Percentiles rank a stretch among this genome's conserved stretches.
Evolutionary conservation across 2,888 invertebrate species (phyloP).

Genomic region (Saturnia japonica): DNA sequence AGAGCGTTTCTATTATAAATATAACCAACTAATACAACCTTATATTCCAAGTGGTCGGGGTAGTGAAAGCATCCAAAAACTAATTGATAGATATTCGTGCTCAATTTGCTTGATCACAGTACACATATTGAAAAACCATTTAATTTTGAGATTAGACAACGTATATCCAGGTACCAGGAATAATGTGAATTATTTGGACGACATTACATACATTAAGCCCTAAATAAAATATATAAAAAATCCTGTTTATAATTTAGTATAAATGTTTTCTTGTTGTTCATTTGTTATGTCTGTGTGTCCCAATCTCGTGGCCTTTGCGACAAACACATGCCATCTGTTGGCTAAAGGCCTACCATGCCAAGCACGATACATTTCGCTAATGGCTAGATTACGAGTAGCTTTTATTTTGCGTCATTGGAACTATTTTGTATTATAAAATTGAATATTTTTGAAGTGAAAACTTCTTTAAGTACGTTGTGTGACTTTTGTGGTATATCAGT

Average conservation of each 20-base stretch:
- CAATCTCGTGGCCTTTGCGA: conserved; percentile 30
- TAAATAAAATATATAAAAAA: too few species aligned
- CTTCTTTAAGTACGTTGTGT: too few species aligned
- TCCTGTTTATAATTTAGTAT: neutral
- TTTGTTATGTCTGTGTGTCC: conserved; percentile 27
- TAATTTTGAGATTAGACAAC: too few species aligned
- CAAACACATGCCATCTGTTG: conserved; percentile 58
- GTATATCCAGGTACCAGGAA: too few species aligned
- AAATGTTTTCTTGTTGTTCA: neutral
- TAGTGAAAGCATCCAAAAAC: neutral
- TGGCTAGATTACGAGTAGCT: conserved; percentile 66
- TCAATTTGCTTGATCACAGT: neutral
- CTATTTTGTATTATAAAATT: neutral
- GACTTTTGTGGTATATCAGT: too few species aligned
- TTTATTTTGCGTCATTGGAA: conserved; percentile 16
- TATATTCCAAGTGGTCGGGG: too few species aligned
- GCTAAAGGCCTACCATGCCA: conserved; percentile 49
- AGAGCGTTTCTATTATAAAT: too few species aligned
- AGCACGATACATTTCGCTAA: conserved; percentile 60
- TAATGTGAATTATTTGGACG: too few species aligned
- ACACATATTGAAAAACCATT: neutral
- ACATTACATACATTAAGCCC: too few species aligned
- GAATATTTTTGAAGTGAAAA: too few species aligned
- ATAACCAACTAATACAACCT: neutral
- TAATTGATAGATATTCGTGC: neutral